Percentiles rank a stretch among this genome's conserved stretches.
Evolutionary conservation across 2,113 vertebrate species (phyloP).

Genomic region (Lipotes vexillifer): DNA sequence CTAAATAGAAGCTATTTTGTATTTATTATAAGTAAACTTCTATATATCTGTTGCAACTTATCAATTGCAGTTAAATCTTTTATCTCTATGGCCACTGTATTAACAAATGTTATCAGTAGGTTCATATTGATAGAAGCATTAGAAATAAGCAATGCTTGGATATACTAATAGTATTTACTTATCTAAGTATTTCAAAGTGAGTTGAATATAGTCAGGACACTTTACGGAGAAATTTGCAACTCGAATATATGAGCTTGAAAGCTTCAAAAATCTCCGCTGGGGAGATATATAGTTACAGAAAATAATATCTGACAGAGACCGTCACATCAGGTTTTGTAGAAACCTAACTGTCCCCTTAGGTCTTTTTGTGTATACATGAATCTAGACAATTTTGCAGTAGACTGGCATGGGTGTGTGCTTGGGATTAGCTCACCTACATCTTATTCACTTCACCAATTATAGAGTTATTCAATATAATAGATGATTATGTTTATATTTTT

Average conservation of each 20-base stretch:
- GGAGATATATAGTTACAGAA: not conserved
- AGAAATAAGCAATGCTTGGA: not conserved
- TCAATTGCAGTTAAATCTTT: not conserved
- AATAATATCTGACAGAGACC: not conserved
- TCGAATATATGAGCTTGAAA: not conserved
- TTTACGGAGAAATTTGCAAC: not conserved
- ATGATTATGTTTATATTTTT: not conserved
- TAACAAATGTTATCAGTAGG: not conserved
- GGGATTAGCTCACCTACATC: not conserved
- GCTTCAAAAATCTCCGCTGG: not conserved
- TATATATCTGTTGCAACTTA: not conserved
- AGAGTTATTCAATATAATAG: not conserved
- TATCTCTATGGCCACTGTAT: not conserved
- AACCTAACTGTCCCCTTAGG: not conserved
- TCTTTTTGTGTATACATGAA: not conserved
- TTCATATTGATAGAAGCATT: not conserved
- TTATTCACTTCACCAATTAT: not conserved
- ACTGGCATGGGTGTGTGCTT: not conserved
- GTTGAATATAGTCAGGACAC: not conserved
- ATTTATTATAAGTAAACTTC: not conserved
- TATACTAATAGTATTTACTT: not conserved
- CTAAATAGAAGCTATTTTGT: not conserved
- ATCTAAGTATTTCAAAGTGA: not conserved
- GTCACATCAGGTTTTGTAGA: not conserved
- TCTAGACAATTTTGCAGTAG: not conserved